Evolutionary conservation across 2,888 invertebrate species (phyloP).

Genomic region (Agriopis marginaria): DNA sequence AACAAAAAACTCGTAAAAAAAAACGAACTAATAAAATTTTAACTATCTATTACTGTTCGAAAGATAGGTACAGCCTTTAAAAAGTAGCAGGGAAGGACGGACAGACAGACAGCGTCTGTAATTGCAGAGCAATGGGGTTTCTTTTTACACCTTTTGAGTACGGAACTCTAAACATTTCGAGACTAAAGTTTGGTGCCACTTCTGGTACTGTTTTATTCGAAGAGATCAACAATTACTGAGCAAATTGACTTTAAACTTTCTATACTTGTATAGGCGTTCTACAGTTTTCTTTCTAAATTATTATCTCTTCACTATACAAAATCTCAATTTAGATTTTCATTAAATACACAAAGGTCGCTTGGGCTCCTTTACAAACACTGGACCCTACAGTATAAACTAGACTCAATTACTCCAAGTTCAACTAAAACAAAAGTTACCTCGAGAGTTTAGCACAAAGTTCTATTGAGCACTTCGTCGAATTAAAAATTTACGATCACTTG

Average conservation of each 20-base stretch:
- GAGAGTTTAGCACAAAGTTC: conserved; percentile 34
- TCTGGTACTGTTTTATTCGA: neutral
- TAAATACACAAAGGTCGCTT: conserved; percentile 22
- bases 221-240: neutral
- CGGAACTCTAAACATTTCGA: no score
- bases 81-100: no score
- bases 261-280: neutral
- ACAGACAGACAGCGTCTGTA: no score
- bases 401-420: conserved; percentile 36
- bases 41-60: no score
- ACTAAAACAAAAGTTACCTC: conserved; percentile 51
- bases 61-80: no score
- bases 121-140: no score
- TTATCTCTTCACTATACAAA: conserved; percentile 13
- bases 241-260: neutral
- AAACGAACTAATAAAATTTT: no score
- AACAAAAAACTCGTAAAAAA: no score
- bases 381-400: conserved; percentile 27
- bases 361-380: conserved; percentile 30
- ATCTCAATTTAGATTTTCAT: conserved; percentile 17
- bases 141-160: no score
- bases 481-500: conserved; percentile 39
- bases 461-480: conserved; percentile 35
- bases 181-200: no score
- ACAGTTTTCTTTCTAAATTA: conserved; percentile 7